phyloP scores from a whole-genome alignment of 2,888 invertebrate species.

The Laspeyria flexula region DNA sequence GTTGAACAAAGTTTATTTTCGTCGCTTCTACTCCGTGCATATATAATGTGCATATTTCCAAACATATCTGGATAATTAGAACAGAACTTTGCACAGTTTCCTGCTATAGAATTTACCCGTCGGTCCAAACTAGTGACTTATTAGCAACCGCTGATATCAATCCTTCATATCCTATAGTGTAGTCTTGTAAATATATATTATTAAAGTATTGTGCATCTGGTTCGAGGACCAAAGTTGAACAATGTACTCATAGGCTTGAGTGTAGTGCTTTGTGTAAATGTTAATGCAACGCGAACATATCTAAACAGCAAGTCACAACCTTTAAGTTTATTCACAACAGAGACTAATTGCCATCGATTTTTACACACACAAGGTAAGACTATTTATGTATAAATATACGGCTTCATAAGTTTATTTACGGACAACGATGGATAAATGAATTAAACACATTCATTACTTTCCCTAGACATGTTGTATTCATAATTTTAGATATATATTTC shows the following conservation, averaged over 20 bases:
- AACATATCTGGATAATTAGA: constrained; percentile 41
- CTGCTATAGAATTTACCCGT: constrained; percentile 49
- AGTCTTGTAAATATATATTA: constrained; percentile 45
- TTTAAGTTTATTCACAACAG: constrained; percentile 52
- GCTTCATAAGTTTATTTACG: constrained; percentile 27
- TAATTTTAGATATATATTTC: constrained; percentile 13
- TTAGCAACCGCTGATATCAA: constrained; percentile 66
- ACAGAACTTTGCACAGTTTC: constrained; percentile 31
- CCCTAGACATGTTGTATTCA: background rate
- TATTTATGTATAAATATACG: constrained; percentile 22
- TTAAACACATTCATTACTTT: constrained; percentile 12
- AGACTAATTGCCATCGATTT: constrained; percentile 64
- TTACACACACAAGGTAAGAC: constrained; percentile 61
- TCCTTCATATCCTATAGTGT: constrained; percentile 51
- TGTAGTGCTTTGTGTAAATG: constrained; percentile 66
- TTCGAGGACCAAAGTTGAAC: constrained; percentile 66
- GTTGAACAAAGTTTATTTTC: constrained; percentile 66
- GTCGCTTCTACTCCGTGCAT: constrained; percentile 48
- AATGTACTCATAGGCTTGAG: constrained; percentile 43
- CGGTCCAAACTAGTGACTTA: constrained; percentile 80
- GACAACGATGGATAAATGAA: constrained; percentile 5
- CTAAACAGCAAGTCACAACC: constrained; percentile 30
- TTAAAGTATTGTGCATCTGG: constrained; percentile 41
- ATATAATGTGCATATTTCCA: constrained; percentile 45
- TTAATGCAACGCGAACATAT: constrained; percentile 49